phyloP scores from a whole-genome alignment of 2,797 vertebrate species.

The Mormyrus proboscirostris region DNA sequence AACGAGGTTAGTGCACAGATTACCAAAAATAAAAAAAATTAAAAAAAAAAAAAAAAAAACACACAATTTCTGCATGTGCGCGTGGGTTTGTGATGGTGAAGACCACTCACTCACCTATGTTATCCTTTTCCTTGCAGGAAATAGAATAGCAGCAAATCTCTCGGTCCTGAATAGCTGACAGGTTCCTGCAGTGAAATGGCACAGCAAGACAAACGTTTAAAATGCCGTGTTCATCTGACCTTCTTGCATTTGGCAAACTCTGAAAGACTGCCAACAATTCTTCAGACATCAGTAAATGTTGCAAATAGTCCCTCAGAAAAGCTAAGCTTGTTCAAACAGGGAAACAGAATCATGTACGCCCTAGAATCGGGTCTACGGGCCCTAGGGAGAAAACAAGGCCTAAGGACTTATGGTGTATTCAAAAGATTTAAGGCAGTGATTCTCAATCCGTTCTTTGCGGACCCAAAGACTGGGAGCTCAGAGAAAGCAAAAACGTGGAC shows the following conservation, averaged over 20 bases:
- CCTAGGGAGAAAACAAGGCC: neutral
- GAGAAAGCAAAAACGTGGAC: neutral
- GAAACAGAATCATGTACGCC: neutral
- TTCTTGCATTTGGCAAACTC: neutral
- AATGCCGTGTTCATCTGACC: neutral
- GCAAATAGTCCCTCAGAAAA: neutral
- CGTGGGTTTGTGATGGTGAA: neutral
- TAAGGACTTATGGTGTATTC: neutral
- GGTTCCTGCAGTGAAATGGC: constrained; percentile 54
- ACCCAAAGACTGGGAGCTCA: neutral
- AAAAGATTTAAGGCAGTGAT: neutral
- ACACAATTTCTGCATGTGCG: neutral
- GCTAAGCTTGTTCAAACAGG: neutral
- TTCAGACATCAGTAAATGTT: neutral
- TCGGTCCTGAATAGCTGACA: constrained; percentile 78
- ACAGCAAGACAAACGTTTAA: neutral
- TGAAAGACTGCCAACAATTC: neutral
- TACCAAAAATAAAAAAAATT: neutral
- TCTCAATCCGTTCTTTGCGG: neutral
- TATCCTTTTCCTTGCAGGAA: constrained; percentile 98
- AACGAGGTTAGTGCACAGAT: neutral
- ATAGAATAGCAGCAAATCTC: constrained; percentile 84
- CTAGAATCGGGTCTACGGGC: neutral
- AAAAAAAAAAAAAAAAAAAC: neutral
- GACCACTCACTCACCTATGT: constrained; percentile 62